Base-by-base conservation (phyloP, 1,140 invertebrate genomes). In the Stegodyphus mimosarum region DNA sequence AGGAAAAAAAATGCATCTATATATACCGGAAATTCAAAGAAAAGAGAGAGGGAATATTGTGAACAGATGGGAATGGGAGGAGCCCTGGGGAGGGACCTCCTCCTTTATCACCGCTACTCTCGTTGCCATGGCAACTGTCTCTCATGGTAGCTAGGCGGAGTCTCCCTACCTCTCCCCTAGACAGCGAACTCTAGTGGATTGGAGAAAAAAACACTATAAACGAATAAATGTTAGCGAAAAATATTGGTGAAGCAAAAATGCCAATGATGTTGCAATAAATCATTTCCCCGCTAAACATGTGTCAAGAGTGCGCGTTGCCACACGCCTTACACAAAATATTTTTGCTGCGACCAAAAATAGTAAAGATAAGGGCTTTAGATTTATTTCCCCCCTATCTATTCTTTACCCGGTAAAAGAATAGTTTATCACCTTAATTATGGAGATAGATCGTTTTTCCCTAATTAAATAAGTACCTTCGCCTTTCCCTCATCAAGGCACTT, bases 181-280 rank as follows among this genome's bases (percentile, higher is more conserved):
- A 53, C 53, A 71, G 70, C 33, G 33, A 33, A 72, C 50, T 49
- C 18, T 53, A 50, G 13, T 53, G 52, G 33, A 15, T 17, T 63
- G 48, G 49, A 63, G 33, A 52, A 84, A 75, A 84, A 70, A 76
- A 33, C 55, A 60, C 63, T 75, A 84, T 75, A 84, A 84, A 84
- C 64, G 75, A 75, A 75, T 70, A 75, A 84, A 75, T 75, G 73
- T 53, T 7, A 66, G 64, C 52, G 63, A 55, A 84, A 84, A 84
- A 74, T 74, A 67, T 76, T 52, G 72, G 81, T 67, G 50, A 75
- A n/a, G 73, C 70, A 73, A 81, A 81, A 81, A 81, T 81, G 79
- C 70, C 79, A 81, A 81, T 84, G 69, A 75, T 76, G 81, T 76
- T 76, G 81, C 81, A 84, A 84, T 84, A 84, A 84, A 84, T 84